Evolutionary conservation across 2,888 invertebrate species (phyloP).

Genomic region (Marronus borbonicus): DNA sequence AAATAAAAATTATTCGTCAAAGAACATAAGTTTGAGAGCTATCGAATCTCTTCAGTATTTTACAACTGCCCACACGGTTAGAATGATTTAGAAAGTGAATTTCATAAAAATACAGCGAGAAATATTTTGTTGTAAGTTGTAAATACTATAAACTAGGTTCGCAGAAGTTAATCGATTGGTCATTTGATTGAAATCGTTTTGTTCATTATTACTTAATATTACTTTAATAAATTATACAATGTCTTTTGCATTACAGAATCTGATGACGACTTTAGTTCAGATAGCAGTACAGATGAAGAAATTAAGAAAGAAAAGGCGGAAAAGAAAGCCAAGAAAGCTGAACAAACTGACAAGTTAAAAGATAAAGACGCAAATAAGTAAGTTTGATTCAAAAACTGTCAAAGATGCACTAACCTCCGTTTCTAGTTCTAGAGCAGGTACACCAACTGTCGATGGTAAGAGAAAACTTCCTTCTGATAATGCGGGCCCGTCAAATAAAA

Average conservation of each 20-base stretch:
- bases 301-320: slow-evolving; percentile 74
- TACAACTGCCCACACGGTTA: no score
- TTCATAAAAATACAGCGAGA: no score
- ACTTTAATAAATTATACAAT: no score
- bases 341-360: slow-evolving; percentile 68
- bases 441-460: slow-evolving; percentile 69
- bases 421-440: slow-evolving; percentile 71
- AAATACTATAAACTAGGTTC: no score
- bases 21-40: no score
- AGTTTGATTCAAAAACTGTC: slow-evolving; percentile 16
- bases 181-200: no score
- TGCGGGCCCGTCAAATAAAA: slow-evolving; percentile 72
- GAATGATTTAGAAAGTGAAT: no score
- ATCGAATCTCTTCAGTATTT: no score
- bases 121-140: no score
- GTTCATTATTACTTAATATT: no score
- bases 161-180: no score
- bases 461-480: slow-evolving; percentile 68
- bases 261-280: slow-evolving; percentile 82
- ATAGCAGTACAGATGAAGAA: slow-evolving; percentile 80
- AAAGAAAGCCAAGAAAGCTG: slow-evolving; percentile 68
- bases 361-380: slow-evolving; percentile 68
- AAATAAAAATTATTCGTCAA: no score
- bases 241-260: slow-evolving; percentile 71
- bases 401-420: neutral